Evolutionary conservation across 2,113 vertebrate genomes (phyloP).

Genomic region (Columba livia): DNA sequence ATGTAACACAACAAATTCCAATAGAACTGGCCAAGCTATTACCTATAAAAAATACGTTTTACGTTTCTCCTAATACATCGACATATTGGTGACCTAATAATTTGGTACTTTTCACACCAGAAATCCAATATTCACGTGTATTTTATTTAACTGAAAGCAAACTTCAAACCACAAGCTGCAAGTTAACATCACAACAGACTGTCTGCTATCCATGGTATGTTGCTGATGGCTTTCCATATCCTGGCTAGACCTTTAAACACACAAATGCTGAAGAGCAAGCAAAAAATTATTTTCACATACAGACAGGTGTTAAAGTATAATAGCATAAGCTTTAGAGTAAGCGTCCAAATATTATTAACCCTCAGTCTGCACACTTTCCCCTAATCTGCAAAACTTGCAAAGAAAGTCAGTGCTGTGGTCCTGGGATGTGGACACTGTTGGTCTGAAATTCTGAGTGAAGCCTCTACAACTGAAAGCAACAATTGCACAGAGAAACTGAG

Average conservation of each 20-base stretch:
- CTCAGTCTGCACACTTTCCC: background rate
- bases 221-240: background rate
- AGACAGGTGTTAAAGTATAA: background rate
- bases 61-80: background rate
- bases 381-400: background rate
- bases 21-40: background rate
- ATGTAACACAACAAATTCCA: background rate
- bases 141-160: background rate
- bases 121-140: background rate
- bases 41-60: background rate
- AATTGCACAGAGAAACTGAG: background rate
- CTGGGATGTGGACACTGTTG: accelerated
- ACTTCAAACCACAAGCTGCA: background rate
- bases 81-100: background rate
- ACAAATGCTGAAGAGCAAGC: background rate
- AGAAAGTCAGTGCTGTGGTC: background rate
- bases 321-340: background rate
- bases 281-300: background rate
- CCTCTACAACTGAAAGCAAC: background rate
- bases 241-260: background rate
- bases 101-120: background rate
- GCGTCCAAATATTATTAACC: background rate
- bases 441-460: background rate
- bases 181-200: background rate
- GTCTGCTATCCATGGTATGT: accelerated